Evolutionary conservation across 2,113 vertebrate genomes (phyloP), one percentile per base, ranked within the genome.

Genomic region (Leptodactylus fuscus): DNA sequence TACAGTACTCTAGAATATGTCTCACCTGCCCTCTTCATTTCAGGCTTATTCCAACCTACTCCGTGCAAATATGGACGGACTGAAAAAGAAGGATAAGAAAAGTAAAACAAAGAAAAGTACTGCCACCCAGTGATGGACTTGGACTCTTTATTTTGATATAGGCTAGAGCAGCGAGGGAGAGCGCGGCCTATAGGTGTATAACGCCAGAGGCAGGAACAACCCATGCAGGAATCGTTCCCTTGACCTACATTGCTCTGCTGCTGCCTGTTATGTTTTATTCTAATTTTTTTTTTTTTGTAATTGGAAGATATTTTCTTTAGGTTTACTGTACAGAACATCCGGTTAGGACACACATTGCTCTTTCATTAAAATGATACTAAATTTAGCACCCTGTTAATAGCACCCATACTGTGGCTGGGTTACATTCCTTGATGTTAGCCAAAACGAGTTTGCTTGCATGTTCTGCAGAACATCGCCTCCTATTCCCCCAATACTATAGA

Each of bases 11-110:
- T 67, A 11, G 12, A 27, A 24, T 29, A n/a, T 9, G 4, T 62
- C n/a, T 29, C 3, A 62, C 18, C 10, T 51, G 0, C 34, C n/a
- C 7, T 49, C 22, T 49, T 48, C 36, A 18, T 51, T 22, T 2
- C 87, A 99, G 98, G 98, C 98, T 0, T 99, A 99, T 80, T 99
- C 98, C 83, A 99, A 97, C 89, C 95, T 99, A 55, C 90, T 99
- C 38, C 94, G 98, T 93, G 98, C 98, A 18, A 97, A 99, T 93
- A 99, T 99, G 95, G 98, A 99, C 36, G 98, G 98, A 69, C 93
- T 99, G 89, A 99, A 99, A 94, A 99, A 99, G 92, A 98, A 98
- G 90, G 98, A 99, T 91, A 99, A 98, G 90, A 99, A 98, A 92
- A 99, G 95, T 93, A 99, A 99, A 94, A 97, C 92, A 89, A 99